A percentile compares a stretch with the other conserved stretches of the same genome.
phyloP scores from a whole-genome alignment of 2,113 vertebrate genomes.

The Lasiurus cinereus region DNA sequence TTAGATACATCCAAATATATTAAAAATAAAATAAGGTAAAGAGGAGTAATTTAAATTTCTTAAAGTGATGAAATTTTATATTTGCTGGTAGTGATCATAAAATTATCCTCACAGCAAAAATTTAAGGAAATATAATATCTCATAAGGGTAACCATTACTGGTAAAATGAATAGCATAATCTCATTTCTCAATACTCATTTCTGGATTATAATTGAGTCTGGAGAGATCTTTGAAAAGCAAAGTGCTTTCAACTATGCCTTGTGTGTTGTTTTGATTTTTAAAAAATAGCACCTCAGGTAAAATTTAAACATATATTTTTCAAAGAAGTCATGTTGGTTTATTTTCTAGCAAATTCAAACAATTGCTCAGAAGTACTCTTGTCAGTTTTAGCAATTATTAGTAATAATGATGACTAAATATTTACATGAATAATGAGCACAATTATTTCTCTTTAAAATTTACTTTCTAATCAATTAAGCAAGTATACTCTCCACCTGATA shows the following conservation, averaged over 20 bases:
- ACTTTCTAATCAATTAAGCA: constrained; percentile 64
- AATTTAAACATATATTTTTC: constrained; percentile 53
- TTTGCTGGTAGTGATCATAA: constrained; percentile 53
- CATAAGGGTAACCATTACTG: constrained; percentile 17
- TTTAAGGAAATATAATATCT: constrained; percentile 31
- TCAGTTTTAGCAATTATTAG: constrained; percentile 64
- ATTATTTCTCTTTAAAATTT: constrained; percentile 75
- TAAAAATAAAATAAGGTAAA: constrained; percentile 60
- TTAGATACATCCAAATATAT: constrained; percentile 55
- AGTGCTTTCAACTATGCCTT: constrained; percentile 63
- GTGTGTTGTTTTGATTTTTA: constrained; percentile 66
- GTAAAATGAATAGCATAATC: constrained; percentile 65
- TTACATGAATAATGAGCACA: constrained; percentile 35
- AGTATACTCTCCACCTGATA: constrained; percentile 25
- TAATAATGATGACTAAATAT: constrained; percentile 61
- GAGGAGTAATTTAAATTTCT: constrained; percentile 59
- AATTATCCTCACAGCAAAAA: constrained; percentile 63
- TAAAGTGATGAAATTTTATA: constrained; percentile 48
- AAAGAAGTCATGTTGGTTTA: constrained; percentile 33
- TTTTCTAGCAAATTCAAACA: constrained; percentile 42
- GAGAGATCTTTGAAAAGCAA: constrained; percentile 51
- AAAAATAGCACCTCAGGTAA: constrained; percentile 48
- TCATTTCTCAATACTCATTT: constrained; percentile 50
- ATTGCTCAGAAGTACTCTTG: constrained; percentile 45
- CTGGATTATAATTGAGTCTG: constrained; percentile 64